Percentiles rank a stretch among this genome's conserved stretches.
Conservation (phyloP, 53 echinoderm and acorn worm species). For the Mesocentrotus franciscanus region DNA sequence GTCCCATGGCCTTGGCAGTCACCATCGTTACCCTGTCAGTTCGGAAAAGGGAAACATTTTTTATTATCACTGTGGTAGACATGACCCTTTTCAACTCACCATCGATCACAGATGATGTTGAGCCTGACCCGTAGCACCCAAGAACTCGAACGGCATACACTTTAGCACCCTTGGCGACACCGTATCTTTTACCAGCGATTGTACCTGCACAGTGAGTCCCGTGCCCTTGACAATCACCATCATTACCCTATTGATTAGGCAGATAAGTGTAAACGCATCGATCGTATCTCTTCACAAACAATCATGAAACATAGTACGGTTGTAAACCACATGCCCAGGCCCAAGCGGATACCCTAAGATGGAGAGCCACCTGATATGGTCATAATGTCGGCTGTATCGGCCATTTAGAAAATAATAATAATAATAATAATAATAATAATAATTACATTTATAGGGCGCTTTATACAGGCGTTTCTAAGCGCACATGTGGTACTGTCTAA, state of each 20-base stretch:
- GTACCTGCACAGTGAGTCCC: slow-evolving; percentile 92
- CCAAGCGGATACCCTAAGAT: no score
- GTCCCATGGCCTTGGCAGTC: slow-evolving; percentile 89
- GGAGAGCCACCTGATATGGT: no score
- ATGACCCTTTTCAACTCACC: slow-evolving; percentile 58
- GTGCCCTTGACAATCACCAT: slow-evolving; percentile 77
- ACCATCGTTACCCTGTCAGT: slow-evolving; percentile 66
- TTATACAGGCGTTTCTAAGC: no score
- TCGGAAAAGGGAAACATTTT: background rate
- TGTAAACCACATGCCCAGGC: no score
- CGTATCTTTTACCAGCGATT: slow-evolving; percentile 80
- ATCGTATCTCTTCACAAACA: no score
- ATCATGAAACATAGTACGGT: no score
- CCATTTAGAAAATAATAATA: no score
- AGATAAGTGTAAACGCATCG: background rate
- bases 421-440: no score
- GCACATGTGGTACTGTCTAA: no score
- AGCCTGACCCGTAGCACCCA: slow-evolving; percentile 85
- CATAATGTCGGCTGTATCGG: no score
- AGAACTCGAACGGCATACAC: slow-evolving; percentile 84
- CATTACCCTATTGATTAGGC: slow-evolving; percentile 70
- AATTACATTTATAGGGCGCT: no score
- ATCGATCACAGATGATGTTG: slow-evolving; percentile 79
- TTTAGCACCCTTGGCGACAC: slow-evolving; percentile 83
- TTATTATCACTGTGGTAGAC: no score